Evolutionary conservation across 2,888 invertebrate genomes (phyloP), one percentile per base, ranked within the genome.

Genomic region (Lordiphosa andalusiaca): DNA sequence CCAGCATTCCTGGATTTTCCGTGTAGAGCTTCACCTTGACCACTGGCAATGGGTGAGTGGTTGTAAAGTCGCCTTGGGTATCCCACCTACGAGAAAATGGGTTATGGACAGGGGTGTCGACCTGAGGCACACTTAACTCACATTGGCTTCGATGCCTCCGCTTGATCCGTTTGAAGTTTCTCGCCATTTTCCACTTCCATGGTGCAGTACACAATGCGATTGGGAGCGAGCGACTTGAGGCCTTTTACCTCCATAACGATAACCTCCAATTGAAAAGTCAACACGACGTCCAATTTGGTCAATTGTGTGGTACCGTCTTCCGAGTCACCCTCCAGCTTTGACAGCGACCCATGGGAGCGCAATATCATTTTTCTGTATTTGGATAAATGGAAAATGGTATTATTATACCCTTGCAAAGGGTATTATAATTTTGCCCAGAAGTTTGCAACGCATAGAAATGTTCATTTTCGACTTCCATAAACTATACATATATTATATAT

Each of bases 111-210:
- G 3, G 21, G 10, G 23, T 16, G 40, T 25, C 13, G n/a, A 21
- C 3, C 23, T 33, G 38, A 30, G 10, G 35, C 2, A 6, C 12
- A 42, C 39, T 44, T 10, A 46, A 16, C 92, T 92, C 89, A 95
- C 97, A 97, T 96, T 50, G 99, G 99, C 90, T 98, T 99, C 2
- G 98, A 98, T 21, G 99, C 99, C 91, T 99, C 99, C 0, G 99
- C 99, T 91, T 99, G 99, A 91, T 99, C 99, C 2, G 99, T 99
- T 91, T 99, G 99, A 63, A 99, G 92, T 90, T 99, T 99, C 88
- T 98, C 98, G 41, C 98, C 98, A 65, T 98, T 98, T 90, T 99
- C 99, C 36, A 99, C 98, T 91, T 99, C 99, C 99, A 99, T 99
- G 19, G 99, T 99, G 90, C 99, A 99, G 91, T 99, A 99, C 49